Evolutionary conservation across 2,797 vertebrate species (phyloP), one percentile per base, ranked within the genome.

Genomic region (Eulemur mongoz): DNA sequence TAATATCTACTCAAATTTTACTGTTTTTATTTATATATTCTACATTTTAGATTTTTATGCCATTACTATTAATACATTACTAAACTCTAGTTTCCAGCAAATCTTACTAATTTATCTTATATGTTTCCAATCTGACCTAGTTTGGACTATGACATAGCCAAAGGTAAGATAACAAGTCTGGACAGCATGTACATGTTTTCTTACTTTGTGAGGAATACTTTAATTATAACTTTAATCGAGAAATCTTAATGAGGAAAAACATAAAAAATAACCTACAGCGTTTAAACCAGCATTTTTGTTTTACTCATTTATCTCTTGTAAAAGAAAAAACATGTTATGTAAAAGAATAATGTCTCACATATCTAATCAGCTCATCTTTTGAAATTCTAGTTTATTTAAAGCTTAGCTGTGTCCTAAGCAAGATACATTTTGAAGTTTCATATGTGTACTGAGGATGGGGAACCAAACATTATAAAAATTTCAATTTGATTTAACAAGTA

Each of bases 111-210:
- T 45, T 87, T 45, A 61, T 40, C 18, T 89, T 92, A 85, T 38
- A 38, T 84, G 63, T n/a, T 69, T 89, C 40, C 43, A 81, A 59
- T 81, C 17, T 45, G 15, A 82, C 13, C 13, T 57, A 45, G 2
- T 79, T 79, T 23, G 82, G 93, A 65, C 27, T 81, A 73, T 61
- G 57, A 80, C 18, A 86, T 15, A 79, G 35, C 57, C 75, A 92
- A 61, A 82, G 78, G 73, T 70, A 95, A 95, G 23, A 57, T 70
- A 95, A 82, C 65, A 96, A 82, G 50, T 94, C 91, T 89, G 79
- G 76, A 82, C 78, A 54, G 7, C 6, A 20, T n/a, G 35, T 43
- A 50, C 18, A 25, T 27, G 57, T 57, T 76, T 88, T 92, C 22
- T 48, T 88, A 76, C 35, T 88, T 63, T 79, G 4, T 75, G 75